phyloP scores from a whole-genome alignment of 2,113 vertebrate genomes.

The Sakesphorus luctuosus region DNA sequence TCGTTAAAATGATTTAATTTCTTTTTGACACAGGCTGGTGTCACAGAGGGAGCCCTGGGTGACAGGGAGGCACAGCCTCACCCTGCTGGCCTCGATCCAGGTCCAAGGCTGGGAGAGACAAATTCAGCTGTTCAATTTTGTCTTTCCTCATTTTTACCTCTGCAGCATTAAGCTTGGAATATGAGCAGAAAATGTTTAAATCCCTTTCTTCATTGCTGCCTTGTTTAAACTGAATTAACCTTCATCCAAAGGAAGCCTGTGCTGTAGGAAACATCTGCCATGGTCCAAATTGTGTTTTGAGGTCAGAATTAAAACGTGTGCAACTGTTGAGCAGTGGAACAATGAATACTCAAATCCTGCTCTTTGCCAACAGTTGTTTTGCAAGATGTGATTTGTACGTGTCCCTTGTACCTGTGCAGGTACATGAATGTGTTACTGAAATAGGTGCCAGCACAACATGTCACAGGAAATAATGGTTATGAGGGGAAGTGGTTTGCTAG shows the following conservation, averaged over 20 bases:
- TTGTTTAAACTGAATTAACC: conserved; percentile 16
- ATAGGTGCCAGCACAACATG: background rate
- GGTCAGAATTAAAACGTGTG: conserved; percentile 40
- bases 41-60: background rate
- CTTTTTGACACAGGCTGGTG: background rate
- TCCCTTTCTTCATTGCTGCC: background rate
- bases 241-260: background rate
- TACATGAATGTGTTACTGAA: background rate
- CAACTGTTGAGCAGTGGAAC: background rate
- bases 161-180: background rate
- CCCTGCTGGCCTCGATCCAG: background rate
- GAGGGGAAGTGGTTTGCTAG: background rate
- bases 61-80: background rate
- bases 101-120: background rate
- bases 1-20: conserved; percentile 6
- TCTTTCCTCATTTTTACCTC: background rate
- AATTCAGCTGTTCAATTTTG: background rate
- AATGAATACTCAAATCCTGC: conserved; percentile 11
- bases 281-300: conserved; percentile 7
- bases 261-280: background rate
- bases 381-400: background rate
- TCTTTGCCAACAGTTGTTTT: background rate
- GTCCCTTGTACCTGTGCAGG: conserved; percentile 18
- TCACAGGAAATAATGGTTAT: background rate
- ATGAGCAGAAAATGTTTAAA: conserved; percentile 16